These are phyloP conservation scores for Drosophila ustulata DNA, from an alignment of 2,888 invertebrate genomes.

Conservation along the genomic window DNA sequence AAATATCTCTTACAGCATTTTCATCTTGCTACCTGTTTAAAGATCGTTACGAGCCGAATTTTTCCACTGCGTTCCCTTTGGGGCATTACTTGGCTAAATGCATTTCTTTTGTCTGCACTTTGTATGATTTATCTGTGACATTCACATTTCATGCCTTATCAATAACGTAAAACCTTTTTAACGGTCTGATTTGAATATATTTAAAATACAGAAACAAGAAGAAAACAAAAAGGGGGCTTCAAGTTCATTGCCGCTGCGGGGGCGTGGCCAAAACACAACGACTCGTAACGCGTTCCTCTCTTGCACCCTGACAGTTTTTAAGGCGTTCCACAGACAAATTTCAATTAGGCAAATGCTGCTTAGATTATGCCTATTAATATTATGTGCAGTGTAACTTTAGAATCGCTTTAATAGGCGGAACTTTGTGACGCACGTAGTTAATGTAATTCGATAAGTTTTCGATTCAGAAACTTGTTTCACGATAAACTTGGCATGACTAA, in stretches of 20 bases:
- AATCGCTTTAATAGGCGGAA: constrained; percentile 55
- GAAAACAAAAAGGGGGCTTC: constrained; percentile 16
- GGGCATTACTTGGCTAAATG: constrained; percentile 37
- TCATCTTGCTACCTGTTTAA: constrained; percentile 22
- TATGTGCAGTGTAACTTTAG: constrained; percentile 37
- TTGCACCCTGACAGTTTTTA: constrained; percentile 27
- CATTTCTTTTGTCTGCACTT: constrained; percentile 37
- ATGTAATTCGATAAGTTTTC: constrained; percentile 56
- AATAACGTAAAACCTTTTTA: constrained; percentile 42
- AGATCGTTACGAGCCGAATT: constrained; percentile 7
- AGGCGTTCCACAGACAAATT: constrained; percentile 31
- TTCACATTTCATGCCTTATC: constrained; percentile 70
- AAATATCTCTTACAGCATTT: constrained; percentile 15
- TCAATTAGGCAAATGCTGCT: constrained; percentile 48
- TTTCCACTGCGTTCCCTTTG: constrained; percentile 18
- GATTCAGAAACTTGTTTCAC: constrained; percentile 65
- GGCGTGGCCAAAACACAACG: constrained; percentile 55
- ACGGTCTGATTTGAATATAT: constrained; percentile 62
- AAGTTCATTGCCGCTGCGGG: constrained; percentile 59
- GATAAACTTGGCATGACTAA: constrained; percentile 61
- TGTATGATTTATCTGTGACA: constrained; percentile 72
- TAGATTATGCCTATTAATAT: constrained; percentile 23
- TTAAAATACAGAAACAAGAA: constrained; percentile 3
- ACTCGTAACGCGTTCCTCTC: constrained; percentile 15
- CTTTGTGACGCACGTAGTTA: constrained; percentile 47